A percentile compares a stretch with the other conserved stretches of the same genome.
Conservation (phyloP, 2,113 vertebrate species). For the Ranitomeya imitator region DNA sequence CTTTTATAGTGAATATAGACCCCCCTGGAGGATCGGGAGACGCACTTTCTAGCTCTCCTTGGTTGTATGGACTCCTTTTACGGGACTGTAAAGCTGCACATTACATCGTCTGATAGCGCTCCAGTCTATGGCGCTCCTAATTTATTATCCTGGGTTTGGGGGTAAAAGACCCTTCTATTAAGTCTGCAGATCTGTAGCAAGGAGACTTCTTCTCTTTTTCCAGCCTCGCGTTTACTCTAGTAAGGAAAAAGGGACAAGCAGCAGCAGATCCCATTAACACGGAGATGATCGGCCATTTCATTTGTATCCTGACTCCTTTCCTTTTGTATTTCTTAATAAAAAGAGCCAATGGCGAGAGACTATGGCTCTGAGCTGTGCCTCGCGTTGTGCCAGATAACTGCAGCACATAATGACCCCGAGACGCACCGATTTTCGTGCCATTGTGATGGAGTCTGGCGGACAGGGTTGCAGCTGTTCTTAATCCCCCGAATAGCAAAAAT, state of each 20-base stretch:
- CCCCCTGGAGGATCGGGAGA: too few species aligned
- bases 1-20: too few species aligned
- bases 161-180: neutral
- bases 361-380: neutral
- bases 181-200: neutral
- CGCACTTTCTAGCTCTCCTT: too few species aligned
- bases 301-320: slow-evolving; percentile 1
- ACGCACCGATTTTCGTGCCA: slow-evolving; percentile 1
- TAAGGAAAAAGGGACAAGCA: neutral
- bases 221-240: neutral
- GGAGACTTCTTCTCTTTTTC: neutral
- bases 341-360: too few species aligned
- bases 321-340: slow-evolving; percentile 19
- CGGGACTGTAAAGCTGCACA: too few species aligned
- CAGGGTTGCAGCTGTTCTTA: neutral
- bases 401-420: neutral
- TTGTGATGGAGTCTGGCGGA: neutral
- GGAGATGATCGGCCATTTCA: neutral
- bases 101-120: too few species aligned
- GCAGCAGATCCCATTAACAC: slow-evolving; percentile 11
- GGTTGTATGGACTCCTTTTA: too few species aligned
- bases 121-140: too few species aligned
- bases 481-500: neutral
- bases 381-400: neutral
- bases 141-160: too few species aligned